phyloP scores from a whole-genome alignment of 2,797 vertebrate genomes.

The Tapera naevia region DNA sequence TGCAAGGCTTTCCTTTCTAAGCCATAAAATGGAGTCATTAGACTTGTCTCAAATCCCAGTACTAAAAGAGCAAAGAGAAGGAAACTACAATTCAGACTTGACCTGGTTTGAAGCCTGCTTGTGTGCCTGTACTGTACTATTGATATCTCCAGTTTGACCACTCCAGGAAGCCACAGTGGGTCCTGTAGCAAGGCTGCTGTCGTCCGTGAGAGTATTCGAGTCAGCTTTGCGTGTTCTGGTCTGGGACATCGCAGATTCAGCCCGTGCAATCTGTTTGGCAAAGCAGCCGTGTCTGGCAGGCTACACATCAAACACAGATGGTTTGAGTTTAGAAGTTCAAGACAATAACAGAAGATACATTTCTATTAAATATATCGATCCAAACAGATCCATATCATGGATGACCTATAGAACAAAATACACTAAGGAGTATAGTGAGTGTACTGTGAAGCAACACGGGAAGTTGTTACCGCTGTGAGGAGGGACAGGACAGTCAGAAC shows the following conservation, averaged over 20 bases:
- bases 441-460: not conserved
- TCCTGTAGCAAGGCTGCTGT: not conserved
- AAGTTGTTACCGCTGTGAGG: not conserved
- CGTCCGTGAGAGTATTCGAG: not conserved
- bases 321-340: slow-evolving; percentile 28
- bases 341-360: slow-evolving; percentile 2
- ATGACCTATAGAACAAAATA: not conserved
- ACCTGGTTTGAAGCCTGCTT: not conserved
- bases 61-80: not conserved
- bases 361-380: slow-evolving; percentile 9
- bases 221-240: rapidly evolving
- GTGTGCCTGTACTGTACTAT: not conserved
- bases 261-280: not conserved
- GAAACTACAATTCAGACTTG: not conserved
- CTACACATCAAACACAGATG: not conserved
- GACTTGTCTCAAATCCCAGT: not conserved
- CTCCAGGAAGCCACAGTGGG: not conserved
- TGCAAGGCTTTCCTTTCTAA: not conserved
- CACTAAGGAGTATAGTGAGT: not conserved
- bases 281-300: not conserved
- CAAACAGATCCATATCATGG: not conserved
- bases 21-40: not conserved
- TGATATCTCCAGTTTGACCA: not conserved
- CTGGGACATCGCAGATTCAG: rapidly evolving
- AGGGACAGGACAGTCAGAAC: not conserved